Evolutionary conservation across 2,797 vertebrate genomes (phyloP), one percentile per base, ranked within the genome.

Genomic region (Centroberyx gerrardi): DNA sequence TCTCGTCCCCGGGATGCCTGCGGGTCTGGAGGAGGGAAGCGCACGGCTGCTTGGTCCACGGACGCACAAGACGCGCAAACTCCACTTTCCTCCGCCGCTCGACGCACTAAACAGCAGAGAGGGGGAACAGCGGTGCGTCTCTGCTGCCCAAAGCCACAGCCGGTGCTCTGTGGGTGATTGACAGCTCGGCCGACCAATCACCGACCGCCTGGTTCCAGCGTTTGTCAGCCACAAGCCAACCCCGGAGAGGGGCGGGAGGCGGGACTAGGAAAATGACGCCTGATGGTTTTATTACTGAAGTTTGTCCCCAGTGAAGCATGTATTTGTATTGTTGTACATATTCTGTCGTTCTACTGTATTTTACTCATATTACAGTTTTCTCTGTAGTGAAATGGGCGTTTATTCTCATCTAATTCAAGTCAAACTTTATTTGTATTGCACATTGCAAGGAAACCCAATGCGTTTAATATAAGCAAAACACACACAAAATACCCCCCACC

Each of bases 111-210:
- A 46, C 89, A 61, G 85, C 77, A 42, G 27, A 51, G 76, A 28
- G 46, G 71, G 18, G 58, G 70, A 75, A 72, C 82, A 52, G 90
- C 87, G 52, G 82, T 6, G 87, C 75, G 86, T 84, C 69, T 86
- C 87, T 79, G 85, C 7, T 71, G 59, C 73, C 67, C 72, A 28
- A 10, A 87, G 75, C 85, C 31, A 0, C 42, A 74, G 49, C 59
- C 55, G 74, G 72, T 51, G 61, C 54, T 42, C 38, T 6, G 6
- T n/a, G 0, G 12, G 15, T 13, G 78, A 87, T 0, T 10, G 85
- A 66, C 93, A 66, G 74, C 70, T 8, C 49, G 9, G 42, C 0
- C 42, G 69, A 7, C 93, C 94, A 95, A 84, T 94, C 88, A 79
- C 22, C 60, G 67, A 36, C 8, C 44, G 42, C 15, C 12, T 29